Base-by-base conservation (phyloP, 2,888 invertebrate species). In the Vesta saturnalis region DNA sequence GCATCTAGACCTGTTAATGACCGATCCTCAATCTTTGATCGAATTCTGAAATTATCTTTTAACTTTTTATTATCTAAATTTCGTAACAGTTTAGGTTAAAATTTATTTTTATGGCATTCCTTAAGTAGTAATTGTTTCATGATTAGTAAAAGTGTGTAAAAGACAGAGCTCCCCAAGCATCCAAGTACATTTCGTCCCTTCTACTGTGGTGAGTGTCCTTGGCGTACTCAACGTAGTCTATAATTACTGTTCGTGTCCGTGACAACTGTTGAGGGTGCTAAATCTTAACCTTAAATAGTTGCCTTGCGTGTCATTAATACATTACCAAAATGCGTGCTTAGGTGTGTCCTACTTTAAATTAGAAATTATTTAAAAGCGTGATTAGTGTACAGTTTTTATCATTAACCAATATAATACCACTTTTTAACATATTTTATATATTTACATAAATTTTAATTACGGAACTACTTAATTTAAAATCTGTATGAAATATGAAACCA, bases 1-100 rank as follows among this genome's bases (percentile, higher is more conserved):
- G 80, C 81, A 80, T 82, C 82, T 82, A 82, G 77, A 77, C 72
- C 80, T 80, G 80, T 80, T 83, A 82, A 83, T 83, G 82, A 82
- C 78, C 80, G 78, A 76, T 76, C 69, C 18, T 43, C n/a, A 23
- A 75, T 70, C 72, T 67, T 72, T 72, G 72, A 77, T 81, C 79
- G 76, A 79, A 81, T 78, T 77, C 79, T 80, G 79, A 80, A 80
- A 79, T 39, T 39, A n/a, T n/a, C n/a, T 39, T n/a, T 39, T n/a
- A 23, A 23, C 23, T 3, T 8, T 23, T 23, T 23, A 23, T 23
- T n/a, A n/a, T n/a, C n/a, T n/a, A n/a, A n/a, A n/a, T n/a, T n/a
- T n/a, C n/a, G n/a, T n/a, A n/a, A n/a, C n/a, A n/a, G n/a, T n/a
- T n/a, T n/a, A n/a, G n/a, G n/a, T n/a, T n/a, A n/a, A n/a, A n/a